Conservation (phyloP, 2,888 invertebrate genomes). For the Mesorhabditis sp. region DNA sequence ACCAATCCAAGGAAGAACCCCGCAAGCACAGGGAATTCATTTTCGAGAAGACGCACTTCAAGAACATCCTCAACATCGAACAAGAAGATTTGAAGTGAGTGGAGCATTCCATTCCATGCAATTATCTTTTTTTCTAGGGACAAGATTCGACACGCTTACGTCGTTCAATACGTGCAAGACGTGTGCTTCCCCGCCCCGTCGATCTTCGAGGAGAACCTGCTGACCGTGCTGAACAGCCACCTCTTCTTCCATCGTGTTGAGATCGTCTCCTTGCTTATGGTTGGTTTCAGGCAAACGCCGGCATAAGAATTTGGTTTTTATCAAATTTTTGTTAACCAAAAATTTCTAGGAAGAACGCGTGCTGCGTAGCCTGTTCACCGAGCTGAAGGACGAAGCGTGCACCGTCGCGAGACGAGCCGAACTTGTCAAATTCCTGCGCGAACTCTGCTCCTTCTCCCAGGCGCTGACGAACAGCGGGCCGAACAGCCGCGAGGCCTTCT, state of each 20-base stretch:
- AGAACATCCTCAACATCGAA: constrained; percentile 79
- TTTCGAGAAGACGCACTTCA: constrained; percentile 75
- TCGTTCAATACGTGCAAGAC: constrained; percentile 95
- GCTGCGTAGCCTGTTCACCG: constrained; percentile 85
- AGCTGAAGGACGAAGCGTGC: constrained; percentile 83
- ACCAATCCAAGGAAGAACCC: constrained; percentile 69
- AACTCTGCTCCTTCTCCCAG: constrained; percentile 98
- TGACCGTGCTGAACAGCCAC: constrained; percentile 93
- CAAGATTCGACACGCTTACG: constrained; percentile 98
- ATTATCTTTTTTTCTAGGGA: constrained; percentile 61
- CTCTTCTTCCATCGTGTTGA: constrained; percentile 99
- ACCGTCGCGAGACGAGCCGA: constrained; percentile 81
- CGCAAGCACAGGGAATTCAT: constrained; percentile 88
- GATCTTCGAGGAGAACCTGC: constrained; percentile 97
- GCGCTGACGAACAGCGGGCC: constrained; percentile 93
- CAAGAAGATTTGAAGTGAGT: constrained; percentile 77
- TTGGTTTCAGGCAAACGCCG: constrained; percentile 37
- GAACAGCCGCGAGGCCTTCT: constrained; percentile 94
- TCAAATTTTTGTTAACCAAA: not conserved
- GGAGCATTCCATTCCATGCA: not conserved
- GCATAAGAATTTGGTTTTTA: not conserved
- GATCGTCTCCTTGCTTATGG: constrained; percentile 87
- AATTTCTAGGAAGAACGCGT: constrained; percentile 82
- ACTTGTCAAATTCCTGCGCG: constrained; percentile 92
- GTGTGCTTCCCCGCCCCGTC: constrained; percentile 97